Base-by-base conservation (phyloP, 1,140 invertebrate species). In the Trachelipus rathkii region DNA sequence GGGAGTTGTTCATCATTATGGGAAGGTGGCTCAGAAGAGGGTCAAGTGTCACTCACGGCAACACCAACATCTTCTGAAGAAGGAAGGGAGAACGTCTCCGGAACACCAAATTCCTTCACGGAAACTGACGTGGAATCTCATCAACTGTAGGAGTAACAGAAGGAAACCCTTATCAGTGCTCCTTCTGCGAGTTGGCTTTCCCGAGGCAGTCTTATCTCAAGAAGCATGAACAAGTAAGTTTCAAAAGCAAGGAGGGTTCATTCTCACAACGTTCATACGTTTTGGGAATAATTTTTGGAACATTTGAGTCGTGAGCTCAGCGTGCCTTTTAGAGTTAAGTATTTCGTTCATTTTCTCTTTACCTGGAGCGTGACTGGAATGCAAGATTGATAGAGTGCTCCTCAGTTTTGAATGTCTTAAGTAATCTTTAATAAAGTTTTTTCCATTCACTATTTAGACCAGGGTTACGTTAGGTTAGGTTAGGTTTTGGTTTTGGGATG, bases 151-250 rank as follows among this genome's bases (percentile, higher is more conserved):
- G 90, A 46, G 88, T 89, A 71, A 91, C 90, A 5, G 90, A 92
- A 78, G 87, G 88, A 79, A 92, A 92, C 44, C 93, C 93, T 50
- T 94, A 95, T 87, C 90, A 92, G 79, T 95, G 94, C 86, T 91
- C 92, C 84, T 95, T 94, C 86, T 97, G 95, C 87, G 92, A 95
- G 78, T 93, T 94, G 85, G 92, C 93, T 69, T 97, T 96, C 86
- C 91, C 94, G 0, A 88, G 93, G 66, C 89, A 93, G 44, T 92
- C 90, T 73, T 93, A 93, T 84, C 88, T 96, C 79, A 95, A 94
- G 86, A 93, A 94, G 85, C 95, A 96, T 88, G 93, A 96, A 86
- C 94, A 95, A 92, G 95, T 96, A 85, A 87, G 85, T 73, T 23
- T 72, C 9, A 5, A 19, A 24, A 9, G 23, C 23, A 71, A 19